Conservation (phyloP, 2,797 vertebrate species). For the Triplophysa bombifrons region DNA sequence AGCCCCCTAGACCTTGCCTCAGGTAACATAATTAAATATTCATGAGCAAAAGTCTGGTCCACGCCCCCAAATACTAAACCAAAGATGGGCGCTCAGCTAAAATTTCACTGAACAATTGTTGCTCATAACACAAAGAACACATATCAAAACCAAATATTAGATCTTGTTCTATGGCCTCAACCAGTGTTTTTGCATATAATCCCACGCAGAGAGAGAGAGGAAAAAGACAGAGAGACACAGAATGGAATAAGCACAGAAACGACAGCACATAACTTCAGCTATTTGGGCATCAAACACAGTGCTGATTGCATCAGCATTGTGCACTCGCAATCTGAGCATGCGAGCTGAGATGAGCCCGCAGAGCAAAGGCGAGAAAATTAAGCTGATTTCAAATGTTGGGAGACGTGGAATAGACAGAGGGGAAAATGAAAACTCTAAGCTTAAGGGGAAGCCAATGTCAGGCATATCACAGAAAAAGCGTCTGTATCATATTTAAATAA, state of each 20-base stretch:
- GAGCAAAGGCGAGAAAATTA: conserved; percentile 43
- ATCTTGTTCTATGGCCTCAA: not conserved
- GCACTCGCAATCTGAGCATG: conserved; percentile 41
- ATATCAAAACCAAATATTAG: not conserved
- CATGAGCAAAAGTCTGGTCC: not conserved
- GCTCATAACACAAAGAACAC: not conserved
- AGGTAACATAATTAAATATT: not conserved
- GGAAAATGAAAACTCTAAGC: conserved; percentile 50
- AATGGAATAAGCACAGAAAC: conserved; percentile 1
- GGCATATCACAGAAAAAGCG: conserved; percentile 29
- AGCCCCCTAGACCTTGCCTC: not conserved
- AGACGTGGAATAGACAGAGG: conserved; percentile 36
- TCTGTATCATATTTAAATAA: conserved; percentile 29
- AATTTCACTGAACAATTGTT: not conserved
- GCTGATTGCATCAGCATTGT: conserved; percentile 44
- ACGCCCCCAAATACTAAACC: not conserved
- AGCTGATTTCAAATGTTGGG: conserved; percentile 51
- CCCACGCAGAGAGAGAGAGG: conserved; percentile 19
- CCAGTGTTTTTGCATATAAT: conserved; percentile 11
- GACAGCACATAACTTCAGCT: conserved; percentile 25
- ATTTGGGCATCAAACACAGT: conserved; percentile 32
- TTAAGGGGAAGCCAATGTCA: conserved; percentile 40
- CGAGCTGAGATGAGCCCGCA: conserved; percentile 41
- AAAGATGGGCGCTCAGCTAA: not conserved
- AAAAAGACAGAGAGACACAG: conserved; percentile 1